A percentile compares a stretch with the other conserved stretches of the same genome.
These are phyloP conservation scores for Mandrillus leucophaeus DNA, from an alignment of 2,113 vertebrate species.

Conservation along the genomic window DNA sequence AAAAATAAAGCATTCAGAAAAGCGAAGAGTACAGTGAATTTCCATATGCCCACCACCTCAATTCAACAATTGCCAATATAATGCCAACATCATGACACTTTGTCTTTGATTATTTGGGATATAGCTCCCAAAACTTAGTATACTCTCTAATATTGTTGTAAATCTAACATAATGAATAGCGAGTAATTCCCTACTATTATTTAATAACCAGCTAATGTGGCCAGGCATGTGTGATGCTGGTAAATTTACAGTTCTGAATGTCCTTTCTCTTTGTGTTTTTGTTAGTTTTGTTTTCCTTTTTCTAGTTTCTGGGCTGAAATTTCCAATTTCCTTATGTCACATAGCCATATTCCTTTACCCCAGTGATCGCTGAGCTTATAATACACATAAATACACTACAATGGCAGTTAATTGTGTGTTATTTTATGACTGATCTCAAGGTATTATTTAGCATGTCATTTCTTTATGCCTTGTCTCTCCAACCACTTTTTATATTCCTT, in stretches of 20 bases:
- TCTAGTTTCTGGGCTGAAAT: slow-evolving; percentile 9
- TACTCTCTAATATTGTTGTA: not conserved
- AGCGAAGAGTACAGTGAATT: not conserved
- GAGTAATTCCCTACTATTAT: not conserved
- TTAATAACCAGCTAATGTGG: not conserved
- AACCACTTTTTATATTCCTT: slow-evolving; percentile 26
- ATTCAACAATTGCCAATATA: slow-evolving; percentile 11
- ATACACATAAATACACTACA: not conserved
- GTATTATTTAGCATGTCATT: slow-evolving; percentile 36
- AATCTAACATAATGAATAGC: not conserved
- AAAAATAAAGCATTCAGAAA: not conserved
- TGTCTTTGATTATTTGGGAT: slow-evolving; percentile 1
- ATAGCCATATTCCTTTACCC: not conserved
- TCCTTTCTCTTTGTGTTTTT: slow-evolving; percentile 26
- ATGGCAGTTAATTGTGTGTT: slow-evolving; percentile 7
- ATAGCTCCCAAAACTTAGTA: not conserved
- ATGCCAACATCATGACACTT: slow-evolving; percentile 2
- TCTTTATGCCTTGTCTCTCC: slow-evolving; percentile 40
- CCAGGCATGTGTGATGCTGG: not conserved
- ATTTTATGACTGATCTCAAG: not conserved
- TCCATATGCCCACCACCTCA: not conserved
- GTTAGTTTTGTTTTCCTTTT: slow-evolving; percentile 33
- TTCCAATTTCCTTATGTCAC: not conserved
- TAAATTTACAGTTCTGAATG: not conserved
- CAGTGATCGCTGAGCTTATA: not conserved